Evolutionary conservation across 2,888 invertebrate genomes (phyloP), one percentile per base, ranked within the genome.

Genomic region (Noctua pronuba): DNA sequence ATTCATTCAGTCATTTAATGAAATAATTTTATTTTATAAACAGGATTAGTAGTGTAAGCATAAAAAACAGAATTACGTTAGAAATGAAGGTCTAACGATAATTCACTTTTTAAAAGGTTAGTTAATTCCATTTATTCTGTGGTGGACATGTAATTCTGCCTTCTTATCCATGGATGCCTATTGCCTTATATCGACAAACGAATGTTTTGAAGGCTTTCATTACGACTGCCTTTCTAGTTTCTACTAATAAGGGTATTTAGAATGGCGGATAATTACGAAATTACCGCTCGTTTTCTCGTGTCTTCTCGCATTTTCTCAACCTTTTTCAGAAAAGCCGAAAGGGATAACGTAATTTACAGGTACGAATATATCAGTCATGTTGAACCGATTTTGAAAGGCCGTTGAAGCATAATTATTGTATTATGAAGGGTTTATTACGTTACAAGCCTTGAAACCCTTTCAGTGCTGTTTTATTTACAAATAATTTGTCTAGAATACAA

Each of bases 301-400:
- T 62, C 35, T 62, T 62, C 35, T 60, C 31, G 10, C 31, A 80
- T 79, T 81, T 72, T 79, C 60, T 69, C 62, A 82, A 76, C 55
- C 70, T 73, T 73, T 73, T 76, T 72, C 58, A 38, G 52, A 70
- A 84, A 78, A 67, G 68, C 72, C 81, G 75, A 86, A 87, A 82
- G 79, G 87, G 83, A 80, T 85, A 87, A 86, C 67, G 38, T 76
- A 71, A 86, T 85, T 62, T 72, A 49, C 62, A 85, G 71, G 81
- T 75, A 69, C 52, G 24, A 75, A 69, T 69, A 66, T 69, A 78
- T 78, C 73, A 70, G 64, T 78, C 76, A 86, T 84, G 79, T 77
- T 77, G 66, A 79, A 82, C 75, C 68, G 73, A 80, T 84, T 84
- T 82, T 77, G 79, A 80, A 75, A 84, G 84, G 73, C 74, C 66